Conservation (phyloP, 2,888 invertebrate species). For the Diachrysia chrysitis region DNA sequence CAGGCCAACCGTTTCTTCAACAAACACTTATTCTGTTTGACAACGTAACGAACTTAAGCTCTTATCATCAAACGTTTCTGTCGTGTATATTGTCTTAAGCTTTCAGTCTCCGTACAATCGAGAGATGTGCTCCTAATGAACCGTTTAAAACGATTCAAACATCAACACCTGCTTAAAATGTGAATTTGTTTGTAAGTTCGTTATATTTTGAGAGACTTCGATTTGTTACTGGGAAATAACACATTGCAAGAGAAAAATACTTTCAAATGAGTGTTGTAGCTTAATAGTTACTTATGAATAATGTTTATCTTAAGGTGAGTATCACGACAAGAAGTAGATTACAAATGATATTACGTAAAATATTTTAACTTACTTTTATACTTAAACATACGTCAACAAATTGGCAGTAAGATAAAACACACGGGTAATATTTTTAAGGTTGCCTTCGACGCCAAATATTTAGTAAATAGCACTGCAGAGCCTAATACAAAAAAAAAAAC, state of each 20-base stretch:
- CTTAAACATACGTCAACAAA: too few relatives aligned
- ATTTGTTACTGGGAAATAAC: conserved; percentile 46
- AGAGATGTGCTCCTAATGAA: conserved; percentile 17
- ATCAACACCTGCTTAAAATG: conserved; percentile 25
- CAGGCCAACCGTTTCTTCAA: conserved; percentile 15
- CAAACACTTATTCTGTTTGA: conserved; percentile 44
- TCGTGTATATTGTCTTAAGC: conserved; percentile 30
- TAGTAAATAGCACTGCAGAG: neutral
- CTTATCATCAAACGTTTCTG: conserved; percentile 18
- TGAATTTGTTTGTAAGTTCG: neutral
- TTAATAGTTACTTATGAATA: too few relatives aligned
- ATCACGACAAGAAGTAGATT: too few relatives aligned
- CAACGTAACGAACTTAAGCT: conserved; percentile 32
- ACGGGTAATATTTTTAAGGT: neutral
- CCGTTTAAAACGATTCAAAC: conserved; percentile 10
- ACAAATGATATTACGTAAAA: too few relatives aligned
- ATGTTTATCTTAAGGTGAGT: too few relatives aligned
- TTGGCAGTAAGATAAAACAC: too few relatives aligned
- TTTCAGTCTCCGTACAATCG: neutral
- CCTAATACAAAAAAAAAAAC: neutral
- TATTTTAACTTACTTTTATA: too few relatives aligned
- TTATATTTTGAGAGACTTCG: conserved; percentile 28
- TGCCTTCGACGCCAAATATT: neutral
- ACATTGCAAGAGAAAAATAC: conserved; percentile 4
- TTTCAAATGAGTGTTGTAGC: too few relatives aligned